These are phyloP conservation scores for Orchesella flavescens DNA, from an alignment of 2,888 invertebrate species.

Conservation along the genomic window DNA sequence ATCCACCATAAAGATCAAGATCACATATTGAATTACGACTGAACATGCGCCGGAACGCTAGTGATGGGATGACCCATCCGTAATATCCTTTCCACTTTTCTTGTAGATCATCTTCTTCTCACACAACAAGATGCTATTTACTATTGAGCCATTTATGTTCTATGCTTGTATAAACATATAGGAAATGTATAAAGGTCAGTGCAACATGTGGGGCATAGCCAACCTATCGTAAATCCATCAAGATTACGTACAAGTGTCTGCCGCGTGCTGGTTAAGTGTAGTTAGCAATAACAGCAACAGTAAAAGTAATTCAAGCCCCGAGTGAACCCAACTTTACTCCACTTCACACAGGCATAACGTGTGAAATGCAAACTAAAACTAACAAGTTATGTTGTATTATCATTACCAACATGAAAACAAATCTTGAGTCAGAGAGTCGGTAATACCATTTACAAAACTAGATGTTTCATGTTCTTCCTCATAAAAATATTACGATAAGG, in stretches of 20 bases:
- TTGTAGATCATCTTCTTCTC: not conserved
- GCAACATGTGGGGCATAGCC: conserved; percentile 34
- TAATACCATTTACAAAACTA: too few relatives aligned
- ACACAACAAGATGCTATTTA: not conserved
- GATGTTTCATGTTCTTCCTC: too few relatives aligned
- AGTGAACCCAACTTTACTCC: not conserved
- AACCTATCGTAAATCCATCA: not conserved
- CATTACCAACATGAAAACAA: not conserved
- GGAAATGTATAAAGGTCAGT: conserved; percentile 61
- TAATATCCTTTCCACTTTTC: not conserved
- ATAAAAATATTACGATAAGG: too few relatives aligned
- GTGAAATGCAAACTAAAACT: too few relatives aligned
- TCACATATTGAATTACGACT: not conserved
- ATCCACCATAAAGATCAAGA: not conserved
- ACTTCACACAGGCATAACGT: not conserved
- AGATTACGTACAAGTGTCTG: not conserved
- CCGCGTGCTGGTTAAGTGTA: not conserved
- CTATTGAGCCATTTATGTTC: too few relatives aligned
- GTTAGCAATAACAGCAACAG: not conserved
- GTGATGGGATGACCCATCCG: not conserved
- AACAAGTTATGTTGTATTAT: not conserved
- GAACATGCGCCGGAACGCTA: not conserved
- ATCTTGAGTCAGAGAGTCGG: not conserved
- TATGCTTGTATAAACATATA: conserved; percentile 39
- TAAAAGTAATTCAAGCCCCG: not conserved